A percentile compares a stretch with the other conserved stretches of the same genome.
Conservation (phyloP, 2,888 invertebrate genomes). For the Pantelozetes paolii region DNA sequence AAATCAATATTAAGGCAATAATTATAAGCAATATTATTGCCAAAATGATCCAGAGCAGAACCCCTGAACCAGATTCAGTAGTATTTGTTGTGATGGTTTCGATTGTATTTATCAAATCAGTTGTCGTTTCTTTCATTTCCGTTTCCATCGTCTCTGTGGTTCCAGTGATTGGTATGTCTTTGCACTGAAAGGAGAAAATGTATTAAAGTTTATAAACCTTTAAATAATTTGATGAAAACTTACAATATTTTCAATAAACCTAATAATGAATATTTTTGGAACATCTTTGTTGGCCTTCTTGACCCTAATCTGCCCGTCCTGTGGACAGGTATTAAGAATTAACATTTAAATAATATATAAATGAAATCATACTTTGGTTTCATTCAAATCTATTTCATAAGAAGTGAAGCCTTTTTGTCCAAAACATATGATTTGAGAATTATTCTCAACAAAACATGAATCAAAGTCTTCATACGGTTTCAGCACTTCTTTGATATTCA, state of each 20-base stretch:
- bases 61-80: too few species aligned
- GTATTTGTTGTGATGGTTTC: too few species aligned
- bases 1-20: background rate
- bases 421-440: background rate
- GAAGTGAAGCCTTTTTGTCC: background rate
- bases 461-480: slow-evolving; percentile 1
- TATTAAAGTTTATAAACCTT: too few species aligned
- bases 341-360: background rate
- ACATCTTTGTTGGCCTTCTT: background rate
- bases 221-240: too few species aligned
- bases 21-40: background rate
- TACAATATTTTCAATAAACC: too few species aligned
- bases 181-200: too few species aligned
- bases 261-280: background rate
- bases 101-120: too few species aligned
- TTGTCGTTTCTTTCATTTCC: too few species aligned
- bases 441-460: slow-evolving; percentile 11
- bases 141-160: too few species aligned
- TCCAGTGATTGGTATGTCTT: too few species aligned
- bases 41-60: too few species aligned
- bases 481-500: background rate
- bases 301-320: background rate
- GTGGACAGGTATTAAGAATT: too few species aligned
- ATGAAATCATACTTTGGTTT: slow-evolving; percentile 5
- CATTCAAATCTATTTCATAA: slow-evolving; percentile 20